Evolutionary conservation across 2,797 vertebrate species (phyloP).

Genomic region (Chromis chromis): DNA sequence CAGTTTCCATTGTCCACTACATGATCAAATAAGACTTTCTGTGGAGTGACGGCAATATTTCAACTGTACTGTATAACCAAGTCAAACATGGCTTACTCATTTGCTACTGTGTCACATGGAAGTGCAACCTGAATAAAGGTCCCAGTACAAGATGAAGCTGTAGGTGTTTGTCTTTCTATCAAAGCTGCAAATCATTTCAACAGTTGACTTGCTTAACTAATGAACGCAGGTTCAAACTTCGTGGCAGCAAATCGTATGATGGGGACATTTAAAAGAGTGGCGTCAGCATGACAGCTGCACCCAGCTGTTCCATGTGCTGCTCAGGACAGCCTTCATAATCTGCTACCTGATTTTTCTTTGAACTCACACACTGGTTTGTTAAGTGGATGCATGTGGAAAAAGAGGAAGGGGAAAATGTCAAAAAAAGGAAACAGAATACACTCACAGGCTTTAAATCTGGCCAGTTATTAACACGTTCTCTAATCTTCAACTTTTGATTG

Average conservation of each 20-base stretch:
- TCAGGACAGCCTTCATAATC: conserved; percentile 75
- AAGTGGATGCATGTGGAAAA: background rate
- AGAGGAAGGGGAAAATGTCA: background rate
- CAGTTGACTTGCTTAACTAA: conserved; percentile 51
- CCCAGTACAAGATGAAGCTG: conserved; percentile 31
- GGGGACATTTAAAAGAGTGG: conserved; percentile 43
- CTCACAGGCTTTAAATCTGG: conserved; percentile 51
- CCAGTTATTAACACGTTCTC: conserved; percentile 87
- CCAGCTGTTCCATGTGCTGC: conserved; percentile 83
- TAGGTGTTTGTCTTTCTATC: conserved; percentile 45
- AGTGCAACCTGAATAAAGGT: conserved; percentile 33
- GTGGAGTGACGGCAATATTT: conserved; percentile 19
- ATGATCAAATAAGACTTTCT: conserved; percentile 27
- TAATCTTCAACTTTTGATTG: conserved; percentile 83
- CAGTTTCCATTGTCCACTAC: conserved; percentile 25
- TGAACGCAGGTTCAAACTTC: conserved; percentile 51
- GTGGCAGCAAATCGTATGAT: conserved; percentile 32
- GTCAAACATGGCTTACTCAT: conserved; percentile 46
- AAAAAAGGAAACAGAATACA: conserved; percentile 14
- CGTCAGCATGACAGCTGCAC: conserved; percentile 79
- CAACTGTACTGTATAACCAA: conserved; percentile 28
- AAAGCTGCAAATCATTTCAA: conserved; percentile 62
- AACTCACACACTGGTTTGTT: background rate
- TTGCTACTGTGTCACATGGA: conserved; percentile 36
- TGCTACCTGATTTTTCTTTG: conserved; percentile 50